A percentile compares a stretch with the other conserved stretches of the same genome.
Evolutionary conservation across 2,113 vertebrate genomes (phyloP).

Genomic region (Melanotaenia duboulayi): DNA sequence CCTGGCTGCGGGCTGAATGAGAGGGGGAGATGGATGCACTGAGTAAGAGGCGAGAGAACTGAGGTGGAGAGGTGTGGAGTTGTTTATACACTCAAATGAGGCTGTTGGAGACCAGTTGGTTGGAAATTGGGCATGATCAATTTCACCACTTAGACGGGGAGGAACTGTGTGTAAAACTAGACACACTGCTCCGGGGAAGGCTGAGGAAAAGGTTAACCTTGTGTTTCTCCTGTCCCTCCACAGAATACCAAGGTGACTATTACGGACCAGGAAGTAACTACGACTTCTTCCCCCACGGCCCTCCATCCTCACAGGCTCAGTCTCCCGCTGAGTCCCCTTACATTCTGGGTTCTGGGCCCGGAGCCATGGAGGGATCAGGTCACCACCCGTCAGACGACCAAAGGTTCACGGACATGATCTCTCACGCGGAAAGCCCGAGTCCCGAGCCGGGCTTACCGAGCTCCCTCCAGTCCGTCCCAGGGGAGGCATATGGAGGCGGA

Average conservation of each 20-base stretch:
- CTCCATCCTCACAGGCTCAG: constrained; percentile 94
- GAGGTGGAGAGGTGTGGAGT: constrained; percentile 70
- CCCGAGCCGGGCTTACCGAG: constrained; percentile 92
- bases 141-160: constrained; percentile 60
- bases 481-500: constrained; percentile 93
- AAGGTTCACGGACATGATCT: constrained; percentile 99
- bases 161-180: constrained; percentile 29
- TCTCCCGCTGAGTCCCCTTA: constrained; percentile 95
- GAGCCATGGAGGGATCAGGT: constrained; percentile 89
- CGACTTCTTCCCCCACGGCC: constrained; percentile 97
- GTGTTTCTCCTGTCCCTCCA: not conserved
- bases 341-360: constrained; percentile 91
- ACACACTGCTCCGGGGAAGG: not conserved
- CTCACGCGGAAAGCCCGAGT: constrained; percentile 94
- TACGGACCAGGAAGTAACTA: constrained; percentile 93
- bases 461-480: constrained; percentile 91
- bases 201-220: constrained; percentile 17
- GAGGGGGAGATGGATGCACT: constrained; percentile 63
- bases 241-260: constrained; percentile 98
- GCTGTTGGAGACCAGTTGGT: constrained; percentile 63
- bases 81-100: constrained; percentile 75
- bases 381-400: constrained; percentile 95
- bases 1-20: constrained; percentile 62
- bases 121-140: constrained; percentile 73
- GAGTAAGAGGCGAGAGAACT: constrained; percentile 61